Evolutionary conservation across 2,113 vertebrate species (phyloP).

Genomic region (Zosterops pallidus): DNA sequence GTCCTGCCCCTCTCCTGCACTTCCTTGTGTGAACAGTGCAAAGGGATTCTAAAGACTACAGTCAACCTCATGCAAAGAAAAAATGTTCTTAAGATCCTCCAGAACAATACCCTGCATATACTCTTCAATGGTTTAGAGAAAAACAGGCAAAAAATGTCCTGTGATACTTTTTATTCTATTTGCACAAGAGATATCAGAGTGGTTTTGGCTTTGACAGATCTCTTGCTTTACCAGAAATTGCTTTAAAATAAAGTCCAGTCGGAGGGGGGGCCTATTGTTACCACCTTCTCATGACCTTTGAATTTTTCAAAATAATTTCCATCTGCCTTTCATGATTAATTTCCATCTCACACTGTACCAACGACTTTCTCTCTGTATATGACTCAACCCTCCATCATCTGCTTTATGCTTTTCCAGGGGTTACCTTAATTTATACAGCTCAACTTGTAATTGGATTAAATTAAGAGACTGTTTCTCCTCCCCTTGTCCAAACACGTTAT

Average conservation of each 20-base stretch:
- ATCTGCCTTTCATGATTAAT: slow-evolving; percentile 25
- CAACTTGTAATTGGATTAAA: not conserved
- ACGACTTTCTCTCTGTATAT: not conserved
- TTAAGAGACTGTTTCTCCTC: not conserved
- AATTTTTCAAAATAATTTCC: not conserved
- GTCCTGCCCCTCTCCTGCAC: not conserved
- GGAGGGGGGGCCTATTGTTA: not conserved
- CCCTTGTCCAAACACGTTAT: not conserved
- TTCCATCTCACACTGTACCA: not conserved
- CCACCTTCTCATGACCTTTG: not conserved
- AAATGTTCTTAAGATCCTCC: not conserved
- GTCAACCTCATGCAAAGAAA: not conserved
- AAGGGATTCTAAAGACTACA: not conserved
- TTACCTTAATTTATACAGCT: not conserved
- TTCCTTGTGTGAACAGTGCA: not conserved
- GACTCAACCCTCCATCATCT: slow-evolving; percentile 18
- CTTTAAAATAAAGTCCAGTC: not conserved
- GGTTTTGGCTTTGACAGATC: not conserved
- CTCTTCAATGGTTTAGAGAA: not conserved
- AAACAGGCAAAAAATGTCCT: not conserved
- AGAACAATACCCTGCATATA: not conserved
- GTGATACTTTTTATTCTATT: not conserved
- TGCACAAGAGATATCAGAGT: not conserved
- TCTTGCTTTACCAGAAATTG: not conserved
- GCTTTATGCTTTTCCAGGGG: not conserved